Evolutionary conservation across 2,888 invertebrate species (phyloP).

Genomic region (Hirtodrosophila histrioides): DNA sequence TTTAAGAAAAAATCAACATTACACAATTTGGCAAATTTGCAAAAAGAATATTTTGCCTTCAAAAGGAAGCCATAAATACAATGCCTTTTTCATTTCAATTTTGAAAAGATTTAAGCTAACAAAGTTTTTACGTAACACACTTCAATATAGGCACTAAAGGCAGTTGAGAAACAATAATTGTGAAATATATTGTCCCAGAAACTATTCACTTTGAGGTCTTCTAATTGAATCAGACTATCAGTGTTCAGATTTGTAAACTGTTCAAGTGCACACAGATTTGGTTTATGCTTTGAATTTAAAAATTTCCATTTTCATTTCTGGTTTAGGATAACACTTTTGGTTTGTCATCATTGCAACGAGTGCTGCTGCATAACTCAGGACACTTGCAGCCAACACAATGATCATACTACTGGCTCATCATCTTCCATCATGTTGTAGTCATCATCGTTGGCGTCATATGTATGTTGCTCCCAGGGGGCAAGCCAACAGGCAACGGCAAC

Average conservation of each 20-base stretch:
- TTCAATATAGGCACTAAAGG: too few relatives aligned
- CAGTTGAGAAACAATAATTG: too few relatives aligned
- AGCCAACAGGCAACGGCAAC: background rate
- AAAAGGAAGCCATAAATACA: too few relatives aligned
- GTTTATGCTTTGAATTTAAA: background rate
- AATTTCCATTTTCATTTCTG: slow-evolving; percentile 30
- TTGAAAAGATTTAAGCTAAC: too few relatives aligned
- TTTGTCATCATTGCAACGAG: slow-evolving; percentile 35
- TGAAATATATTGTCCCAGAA: too few relatives aligned
- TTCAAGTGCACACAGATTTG: background rate
- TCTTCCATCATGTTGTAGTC: slow-evolving; percentile 17
- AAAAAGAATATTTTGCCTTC: too few relatives aligned
- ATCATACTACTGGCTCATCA: slow-evolving; percentile 10
- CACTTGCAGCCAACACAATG: slow-evolving; percentile 27
- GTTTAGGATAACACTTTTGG: slow-evolving; percentile 14
- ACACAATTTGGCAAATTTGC: too few relatives aligned
- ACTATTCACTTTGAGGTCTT: too few relatives aligned
- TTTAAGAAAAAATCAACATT: too few relatives aligned
- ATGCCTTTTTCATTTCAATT: too few relatives aligned
- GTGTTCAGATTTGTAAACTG: background rate
- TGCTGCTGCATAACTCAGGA: slow-evolving; percentile 53
- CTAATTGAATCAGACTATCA: too few relatives aligned
- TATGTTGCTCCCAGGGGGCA: slow-evolving; percentile 33
- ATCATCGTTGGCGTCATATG: slow-evolving; percentile 31
- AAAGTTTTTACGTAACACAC: too few relatives aligned